These are phyloP conservation scores for Dolomedes plantarius DNA, from an alignment of 2,888 invertebrate genomes.

Conservation along the genomic window DNA sequence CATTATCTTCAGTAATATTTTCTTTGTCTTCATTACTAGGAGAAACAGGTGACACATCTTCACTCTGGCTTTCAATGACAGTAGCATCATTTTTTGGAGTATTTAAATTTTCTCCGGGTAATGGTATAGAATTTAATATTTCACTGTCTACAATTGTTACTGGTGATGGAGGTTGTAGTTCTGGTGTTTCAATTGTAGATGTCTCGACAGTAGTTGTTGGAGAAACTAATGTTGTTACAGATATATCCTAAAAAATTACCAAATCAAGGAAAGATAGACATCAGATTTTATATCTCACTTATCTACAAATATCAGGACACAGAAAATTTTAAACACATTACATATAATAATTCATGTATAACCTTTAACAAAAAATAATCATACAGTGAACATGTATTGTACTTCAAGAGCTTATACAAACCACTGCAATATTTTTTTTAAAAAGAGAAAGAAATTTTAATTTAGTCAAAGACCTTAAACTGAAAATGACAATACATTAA, in stretches of 20 bases:
- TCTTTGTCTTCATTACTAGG: constrained; percentile 56
- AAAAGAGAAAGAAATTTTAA: no score
- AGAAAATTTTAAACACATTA: no score
- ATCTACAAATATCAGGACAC: no score
- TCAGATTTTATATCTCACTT: no score
- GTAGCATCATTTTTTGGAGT: constrained; percentile 28
- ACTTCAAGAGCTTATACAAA: no score
- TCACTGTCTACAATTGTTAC: constrained; percentile 48
- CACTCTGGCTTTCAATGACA: constrained; percentile 23
- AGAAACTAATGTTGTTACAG: constrained; percentile 11
- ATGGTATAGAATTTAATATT: constrained; percentile 34
- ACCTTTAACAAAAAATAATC: no score
- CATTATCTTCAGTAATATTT: constrained; percentile 16
- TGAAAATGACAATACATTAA: no score
- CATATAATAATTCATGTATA: no score
- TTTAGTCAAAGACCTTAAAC: no score
- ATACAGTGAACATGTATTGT: no score
- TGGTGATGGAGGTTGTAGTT: constrained; percentile 21
- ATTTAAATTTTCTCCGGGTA: constrained; percentile 31
- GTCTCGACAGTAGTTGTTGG: not conserved
- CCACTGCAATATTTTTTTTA: no score
- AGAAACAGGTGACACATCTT: constrained; percentile 28
- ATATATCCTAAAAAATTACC: not conserved
- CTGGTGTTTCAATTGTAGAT: not conserved
- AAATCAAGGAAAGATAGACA: not conserved